Evolutionary conservation across 2,797 vertebrate genomes (phyloP), one percentile per base, ranked within the genome.

Genomic region (Esox masquinongy): DNA sequence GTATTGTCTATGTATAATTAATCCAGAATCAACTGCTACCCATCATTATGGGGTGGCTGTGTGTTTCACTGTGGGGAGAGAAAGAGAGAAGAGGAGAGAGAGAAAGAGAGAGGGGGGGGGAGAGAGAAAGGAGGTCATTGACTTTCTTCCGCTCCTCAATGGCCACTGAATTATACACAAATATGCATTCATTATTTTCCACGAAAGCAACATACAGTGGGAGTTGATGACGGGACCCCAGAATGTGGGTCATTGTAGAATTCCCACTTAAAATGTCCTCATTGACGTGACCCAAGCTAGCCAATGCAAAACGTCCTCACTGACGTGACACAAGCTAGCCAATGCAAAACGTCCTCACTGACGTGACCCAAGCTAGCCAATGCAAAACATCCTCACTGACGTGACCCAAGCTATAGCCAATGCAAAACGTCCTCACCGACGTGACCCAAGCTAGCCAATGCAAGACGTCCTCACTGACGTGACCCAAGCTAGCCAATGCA

Each of bases 1-100:
- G 76, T 79, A 77, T 16, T 71, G 78, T 70, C 70, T 78, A 84
- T 90, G 82, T 80, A 84, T 92, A 90, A 93, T 91, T 88, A 83
- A 89, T 85, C 78, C 68, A 81, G 80, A 87, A 84, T 88, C 85
- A 91, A 90, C 70, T 24, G 74, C 68, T 74, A 34, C 78, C 70
- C 88, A 76, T 85, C 79, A 89, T 89, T 87, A 87, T 80, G 84
- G 85, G 85, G 77, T 69, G 87, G 83, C 83, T 86, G 80, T 8
- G 73, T 63, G 72, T 71, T 79, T 78, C 0, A 76, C 11, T 17
- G 53, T 59, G 43, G 51, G 49, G n/a, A 68, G 74, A 75, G 77
- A 83, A 77, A 73, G 43, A 68, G 24, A 36, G 53, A 43, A 70
- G 16, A 17, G 6, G 49, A 19, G 17, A 5, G 1, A 50, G 49